Conservation (phyloP, 2,888 invertebrate genomes). For the Megaustenia siamemsis region DNA sequence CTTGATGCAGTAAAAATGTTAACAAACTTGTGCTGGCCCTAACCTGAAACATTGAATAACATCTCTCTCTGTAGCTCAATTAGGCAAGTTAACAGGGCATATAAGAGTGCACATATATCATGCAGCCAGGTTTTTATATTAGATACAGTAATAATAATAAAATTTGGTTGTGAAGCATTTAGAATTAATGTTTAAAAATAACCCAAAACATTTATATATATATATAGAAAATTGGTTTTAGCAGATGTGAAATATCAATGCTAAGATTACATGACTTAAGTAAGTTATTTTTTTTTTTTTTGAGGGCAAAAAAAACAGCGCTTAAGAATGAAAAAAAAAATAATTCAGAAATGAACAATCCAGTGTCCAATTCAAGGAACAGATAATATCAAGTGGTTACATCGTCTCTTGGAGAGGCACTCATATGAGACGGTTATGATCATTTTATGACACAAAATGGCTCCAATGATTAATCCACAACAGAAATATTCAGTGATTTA, state of each 20-base stretch:
- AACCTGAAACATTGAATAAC: neutral
- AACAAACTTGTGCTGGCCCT: slow-evolving; percentile 33
- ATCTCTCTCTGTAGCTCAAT: neutral
- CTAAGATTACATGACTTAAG: slow-evolving; percentile 34
- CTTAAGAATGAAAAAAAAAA: slow-evolving; percentile 9
- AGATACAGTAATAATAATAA: slow-evolving; percentile 19
- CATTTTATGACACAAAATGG: no score
- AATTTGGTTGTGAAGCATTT: slow-evolving; percentile 18
- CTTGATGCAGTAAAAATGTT: neutral
- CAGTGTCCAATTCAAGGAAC: neutral
- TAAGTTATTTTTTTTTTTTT: no score
- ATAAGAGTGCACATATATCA: slow-evolving; percentile 12
- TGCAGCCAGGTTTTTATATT: slow-evolving; percentile 26
- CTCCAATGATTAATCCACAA: no score
- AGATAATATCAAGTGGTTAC: neutral
- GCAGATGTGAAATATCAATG: slow-evolving; percentile 18
- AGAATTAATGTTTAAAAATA: slow-evolving; percentile 2
- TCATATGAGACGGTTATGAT: no score
- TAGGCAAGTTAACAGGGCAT: slow-evolving; percentile 32
- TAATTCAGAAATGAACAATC: neutral
- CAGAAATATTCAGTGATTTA: no score
- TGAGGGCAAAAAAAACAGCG: slow-evolving; percentile 9
- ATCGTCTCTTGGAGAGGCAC: no score
- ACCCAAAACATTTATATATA: slow-evolving; percentile 34
- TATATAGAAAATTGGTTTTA: slow-evolving; percentile 1